Conservation (phyloP, 2,888 invertebrate genomes). For the Saturnia pavonia region DNA sequence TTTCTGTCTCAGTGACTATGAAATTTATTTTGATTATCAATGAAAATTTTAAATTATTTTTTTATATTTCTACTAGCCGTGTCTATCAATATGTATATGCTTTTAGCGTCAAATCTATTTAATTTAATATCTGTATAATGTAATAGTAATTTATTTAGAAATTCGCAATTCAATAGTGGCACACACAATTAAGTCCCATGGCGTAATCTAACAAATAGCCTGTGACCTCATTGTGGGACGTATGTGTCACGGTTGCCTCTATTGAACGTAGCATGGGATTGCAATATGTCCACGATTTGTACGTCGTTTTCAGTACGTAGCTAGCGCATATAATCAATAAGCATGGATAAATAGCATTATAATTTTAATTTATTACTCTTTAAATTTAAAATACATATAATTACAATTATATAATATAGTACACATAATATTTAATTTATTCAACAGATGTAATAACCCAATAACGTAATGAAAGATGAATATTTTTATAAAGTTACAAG, state of each 20-base stretch:
- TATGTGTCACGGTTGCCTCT: conserved; percentile 17
- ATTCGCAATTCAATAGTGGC: neutral
- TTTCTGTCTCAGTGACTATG: no score
- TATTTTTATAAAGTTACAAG: no score
- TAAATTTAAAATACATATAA: no score
- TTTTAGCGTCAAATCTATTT: neutral
- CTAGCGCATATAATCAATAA: neutral
- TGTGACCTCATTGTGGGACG: conserved; percentile 6
- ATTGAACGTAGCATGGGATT: neutral
- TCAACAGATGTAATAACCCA: no score
- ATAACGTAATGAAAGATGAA: no score
- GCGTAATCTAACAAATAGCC: conserved; percentile 10
- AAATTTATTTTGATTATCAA: no score
- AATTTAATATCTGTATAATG: neutral
- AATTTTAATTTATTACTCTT: no score
- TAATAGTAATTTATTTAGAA: neutral
- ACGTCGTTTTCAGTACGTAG: neutral
- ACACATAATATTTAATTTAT: no score
- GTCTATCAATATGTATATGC: no score
- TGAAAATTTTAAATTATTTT: no score
- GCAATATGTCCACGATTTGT: neutral
- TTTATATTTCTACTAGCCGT: no score
- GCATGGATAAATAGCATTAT: neutral
- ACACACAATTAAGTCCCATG: neutral
- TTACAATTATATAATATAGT: no score